Evolutionary conservation across 1,140 invertebrate genomes (phyloP).

Genomic region (Pseudachorutes palmiensis): DNA sequence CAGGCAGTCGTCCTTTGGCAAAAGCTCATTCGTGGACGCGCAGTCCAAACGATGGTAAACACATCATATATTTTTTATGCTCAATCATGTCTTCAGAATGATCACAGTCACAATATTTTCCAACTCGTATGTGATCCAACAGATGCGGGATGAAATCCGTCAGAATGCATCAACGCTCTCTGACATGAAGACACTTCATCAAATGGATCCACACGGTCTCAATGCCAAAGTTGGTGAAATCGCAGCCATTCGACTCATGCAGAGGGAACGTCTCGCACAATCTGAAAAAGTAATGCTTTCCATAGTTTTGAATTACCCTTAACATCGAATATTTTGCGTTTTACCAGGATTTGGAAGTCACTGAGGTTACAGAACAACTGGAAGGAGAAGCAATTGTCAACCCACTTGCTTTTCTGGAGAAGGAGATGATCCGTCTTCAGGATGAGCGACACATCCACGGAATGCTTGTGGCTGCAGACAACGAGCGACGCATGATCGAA

Average conservation of each 20-base stretch:
- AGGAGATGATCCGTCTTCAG: conserved; percentile 60
- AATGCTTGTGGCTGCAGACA: conserved; percentile 57
- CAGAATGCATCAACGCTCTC: conserved; percentile 22
- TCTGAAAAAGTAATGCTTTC: conserved; percentile 3
- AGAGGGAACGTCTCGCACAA: neutral
- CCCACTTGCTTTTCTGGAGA: conserved; percentile 62
- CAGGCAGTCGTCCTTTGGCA: conserved; percentile 55
- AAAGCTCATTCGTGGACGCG: conserved; percentile 56
- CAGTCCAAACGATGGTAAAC: conserved; percentile 58
- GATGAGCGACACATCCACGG: conserved; percentile 64
- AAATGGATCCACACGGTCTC: conserved; percentile 27
- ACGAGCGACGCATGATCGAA: conserved; percentile 58
- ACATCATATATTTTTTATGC: too few relatives aligned
- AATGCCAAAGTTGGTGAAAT: conserved; percentile 15
- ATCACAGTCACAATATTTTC: too few relatives aligned
- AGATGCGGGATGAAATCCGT: conserved; percentile 31
- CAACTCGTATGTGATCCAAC: neutral
- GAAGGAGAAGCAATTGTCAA: conserved; percentile 56
- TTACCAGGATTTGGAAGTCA: conserved; percentile 26
- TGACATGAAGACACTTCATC: conserved; percentile 29
- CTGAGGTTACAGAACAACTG: conserved; percentile 40
- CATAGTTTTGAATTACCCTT: neutral
- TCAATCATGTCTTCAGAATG: too few relatives aligned
- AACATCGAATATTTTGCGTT: conserved; percentile 1
- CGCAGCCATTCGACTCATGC: conserved; percentile 6